Evolutionary conservation across 1,140 invertebrate species (phyloP).

Genomic region (Drosophila biarmipes): DNA sequence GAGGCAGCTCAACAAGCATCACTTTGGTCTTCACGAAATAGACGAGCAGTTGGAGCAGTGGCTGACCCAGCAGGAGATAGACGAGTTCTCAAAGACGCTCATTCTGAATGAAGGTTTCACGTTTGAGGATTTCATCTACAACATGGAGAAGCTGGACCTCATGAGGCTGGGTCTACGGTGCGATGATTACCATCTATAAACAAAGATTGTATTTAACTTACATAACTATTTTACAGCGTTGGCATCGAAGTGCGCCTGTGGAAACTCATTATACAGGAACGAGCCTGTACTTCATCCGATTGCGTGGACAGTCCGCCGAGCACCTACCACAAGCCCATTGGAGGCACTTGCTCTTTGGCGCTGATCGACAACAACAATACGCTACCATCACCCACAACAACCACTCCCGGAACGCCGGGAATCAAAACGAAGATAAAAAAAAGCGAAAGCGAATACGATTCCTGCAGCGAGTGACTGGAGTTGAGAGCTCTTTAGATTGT

Average conservation of each 20-base stretch:
- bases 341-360: conserved; percentile 24
- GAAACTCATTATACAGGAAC: conserved; percentile 79
- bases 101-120: conserved; percentile 91
- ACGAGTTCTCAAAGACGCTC: conserved; percentile 86
- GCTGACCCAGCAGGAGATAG: conserved; percentile 86
- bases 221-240: conserved; percentile 45
- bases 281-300: conserved; percentile 60
- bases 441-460: conserved; percentile 81
- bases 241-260: conserved; percentile 80
- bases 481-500: conserved; percentile 21
- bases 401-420: conserved; percentile 46
- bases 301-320: conserved; percentile 57
- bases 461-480: conserved; percentile 74
- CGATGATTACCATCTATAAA: conserved; percentile 28
- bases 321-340: conserved; percentile 55
- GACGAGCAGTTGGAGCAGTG: conserved; percentile 86
- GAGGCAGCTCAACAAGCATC: conserved; percentile 67
- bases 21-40: conserved; percentile 88
- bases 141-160: conserved; percentile 91
- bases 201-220: background rate
- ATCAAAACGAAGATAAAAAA: conserved; percentile 64
- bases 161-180: conserved; percentile 90
- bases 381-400: conserved; percentile 52
- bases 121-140: conserved; percentile 90
- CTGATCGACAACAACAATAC: conserved; percentile 54